Evolutionary conservation across 2,797 vertebrate genomes (phyloP), one percentile per base, ranked within the genome.

Genomic region (Etheostoma perlongum): DNA sequence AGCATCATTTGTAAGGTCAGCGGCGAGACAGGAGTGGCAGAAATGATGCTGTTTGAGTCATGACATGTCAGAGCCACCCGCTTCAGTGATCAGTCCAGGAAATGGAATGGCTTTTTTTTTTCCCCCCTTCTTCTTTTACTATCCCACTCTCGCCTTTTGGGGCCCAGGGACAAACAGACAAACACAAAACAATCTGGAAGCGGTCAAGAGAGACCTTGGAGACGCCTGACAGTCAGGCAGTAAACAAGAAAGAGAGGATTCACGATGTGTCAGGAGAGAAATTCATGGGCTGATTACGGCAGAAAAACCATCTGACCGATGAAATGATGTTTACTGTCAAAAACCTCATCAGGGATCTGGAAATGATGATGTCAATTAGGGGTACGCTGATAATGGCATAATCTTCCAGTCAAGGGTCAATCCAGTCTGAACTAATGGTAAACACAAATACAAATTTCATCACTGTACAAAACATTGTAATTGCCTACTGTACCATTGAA

Each of bases 31-130:
- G 92, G 79, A 88, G 88, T 89, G 92, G 93, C 93, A 94, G 93
- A 94, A 94, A 95, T 92, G 93, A 95, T 93, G 94, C 92, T 52
- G 90, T 90, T 94, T 95, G 94, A 95, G 89, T 95, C 94, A 95
- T 94, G 93, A 91, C 93, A 87, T 95, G 94, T 93, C 94, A 94
- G 84, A 88, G 89, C 83, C 83, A 78, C 88, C 91, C 81, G 92
- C 94, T 79, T 85, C 89, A 90, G 93, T 89, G 90, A 95, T 95
- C 94, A 93, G 91, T 95, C 92, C 93, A 93, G 88, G 90, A 94
- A 95, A 95, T 94, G 89, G 93, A 95, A 94, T 90, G 84, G 84
- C 88, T 87, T 87, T 89, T 89, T 89, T 80, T 75, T 68, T 33
- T 47, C 23, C 5, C 5, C 30, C 30, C 36, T 2, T 6, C 47